Evolutionary conservation across 2,888 invertebrate species (phyloP).

Genomic region (Sarcophaga rosellei): DNA sequence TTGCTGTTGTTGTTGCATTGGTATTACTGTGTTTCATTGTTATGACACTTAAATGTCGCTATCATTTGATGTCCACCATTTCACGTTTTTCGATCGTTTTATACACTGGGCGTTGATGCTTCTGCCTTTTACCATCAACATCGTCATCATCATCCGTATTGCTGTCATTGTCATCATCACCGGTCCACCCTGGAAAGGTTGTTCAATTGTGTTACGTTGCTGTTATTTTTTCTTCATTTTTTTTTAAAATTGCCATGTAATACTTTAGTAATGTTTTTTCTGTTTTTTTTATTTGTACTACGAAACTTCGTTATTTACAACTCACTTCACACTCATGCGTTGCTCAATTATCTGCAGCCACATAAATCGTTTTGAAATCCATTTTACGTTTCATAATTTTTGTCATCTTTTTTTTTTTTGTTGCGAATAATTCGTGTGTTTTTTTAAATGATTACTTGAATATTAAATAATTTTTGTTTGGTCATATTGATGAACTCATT

Average conservation of each 20-base stretch:
- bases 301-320: constrained; percentile 57
- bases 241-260: constrained; percentile 17
- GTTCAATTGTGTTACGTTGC: constrained; percentile 53
- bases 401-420: constrained; percentile 5
- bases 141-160: constrained; percentile 38
- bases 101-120: neutral
- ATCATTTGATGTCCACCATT: constrained; percentile 65
- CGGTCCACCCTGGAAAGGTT: constrained; percentile 15
- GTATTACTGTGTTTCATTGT: constrained; percentile 22
- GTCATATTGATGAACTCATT: constrained; percentile 52
- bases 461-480: constrained; percentile 26
- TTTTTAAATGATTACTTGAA: constrained; percentile 22
- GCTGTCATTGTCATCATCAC: constrained; percentile 40
- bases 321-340: constrained; percentile 66
- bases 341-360: constrained; percentile 68
- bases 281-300: constrained; percentile 8
- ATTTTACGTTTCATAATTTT: constrained; percentile 53
- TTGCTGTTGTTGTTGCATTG: constrained; percentile 18
- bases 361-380: constrained; percentile 68
- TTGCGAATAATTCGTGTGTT: neutral
- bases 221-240: constrained; percentile 15
- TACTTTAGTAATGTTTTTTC: neutral
- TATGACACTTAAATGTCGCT: constrained; percentile 68
- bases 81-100: constrained; percentile 25
- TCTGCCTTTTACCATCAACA: neutral